phyloP scores from a whole-genome alignment of 2,888 invertebrate species.

The Aphrophora alni region DNA sequence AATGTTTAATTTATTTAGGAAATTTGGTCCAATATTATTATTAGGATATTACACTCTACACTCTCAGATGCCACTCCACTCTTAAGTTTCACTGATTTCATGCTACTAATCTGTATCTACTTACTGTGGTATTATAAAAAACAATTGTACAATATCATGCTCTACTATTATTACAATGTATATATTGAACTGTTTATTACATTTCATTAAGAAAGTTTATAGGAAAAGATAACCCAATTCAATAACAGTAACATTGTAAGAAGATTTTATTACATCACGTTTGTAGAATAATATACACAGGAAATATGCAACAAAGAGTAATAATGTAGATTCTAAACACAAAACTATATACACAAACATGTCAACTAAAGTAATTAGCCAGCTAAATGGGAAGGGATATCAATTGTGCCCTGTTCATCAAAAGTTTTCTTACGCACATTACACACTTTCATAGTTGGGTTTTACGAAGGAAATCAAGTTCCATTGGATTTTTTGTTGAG shows the following conservation, averaged over 20 bases:
- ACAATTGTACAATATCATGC: too few relatives aligned
- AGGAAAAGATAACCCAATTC: background rate
- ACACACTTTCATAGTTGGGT: background rate
- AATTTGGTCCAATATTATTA: too few relatives aligned
- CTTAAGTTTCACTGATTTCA: too few relatives aligned
- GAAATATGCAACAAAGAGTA: background rate
- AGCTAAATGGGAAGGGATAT: background rate
- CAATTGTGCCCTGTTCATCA: background rate
- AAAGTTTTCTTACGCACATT: background rate
- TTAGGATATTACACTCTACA: too few relatives aligned
- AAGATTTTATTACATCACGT: background rate
- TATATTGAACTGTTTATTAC: too few relatives aligned
- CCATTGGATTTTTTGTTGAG: background rate
- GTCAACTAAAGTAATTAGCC: background rate
- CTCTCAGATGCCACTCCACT: too few relatives aligned
- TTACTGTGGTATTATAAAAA: too few relatives aligned
- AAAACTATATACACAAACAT: constrained; percentile 2
- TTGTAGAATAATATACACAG: constrained; percentile 9
- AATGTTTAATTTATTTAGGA: too few relatives aligned
- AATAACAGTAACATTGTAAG: background rate
- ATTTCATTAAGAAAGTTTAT: too few relatives aligned
- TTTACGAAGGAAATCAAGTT: background rate
- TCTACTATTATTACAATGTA: too few relatives aligned
- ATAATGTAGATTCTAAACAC: background rate
- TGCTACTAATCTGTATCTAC: too few relatives aligned